Evolutionary conservation across 2,113 vertebrate species (phyloP).

Genomic region (Myanophis thanlyinensis): DNA sequence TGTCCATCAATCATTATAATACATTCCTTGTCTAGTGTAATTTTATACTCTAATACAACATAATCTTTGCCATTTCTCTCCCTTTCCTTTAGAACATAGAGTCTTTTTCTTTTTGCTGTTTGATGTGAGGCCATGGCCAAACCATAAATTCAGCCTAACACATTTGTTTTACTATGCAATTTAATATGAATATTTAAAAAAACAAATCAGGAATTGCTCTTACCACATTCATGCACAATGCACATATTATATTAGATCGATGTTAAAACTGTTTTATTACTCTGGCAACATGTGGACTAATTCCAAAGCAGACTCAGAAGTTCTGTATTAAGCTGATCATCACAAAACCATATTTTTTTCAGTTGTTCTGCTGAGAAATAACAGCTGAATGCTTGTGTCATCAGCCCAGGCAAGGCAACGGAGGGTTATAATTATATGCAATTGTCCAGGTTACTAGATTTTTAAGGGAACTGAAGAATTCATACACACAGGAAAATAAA

Average conservation of each 20-base stretch:
- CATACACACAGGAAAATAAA: background rate
- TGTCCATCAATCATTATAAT: background rate
- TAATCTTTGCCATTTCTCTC: background rate
- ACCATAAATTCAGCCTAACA: background rate
- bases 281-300: background rate
- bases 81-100: background rate
- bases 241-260: background rate
- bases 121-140: background rate
- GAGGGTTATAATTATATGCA: background rate
- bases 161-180: background rate
- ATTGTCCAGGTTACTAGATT: background rate
- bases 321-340: background rate
- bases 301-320: background rate
- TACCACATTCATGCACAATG: background rate
- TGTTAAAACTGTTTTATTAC: background rate
- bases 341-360: background rate
- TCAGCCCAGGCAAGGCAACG: background rate
- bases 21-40: background rate
- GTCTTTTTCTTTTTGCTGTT: background rate
- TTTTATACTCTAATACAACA: background rate
- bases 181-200: background rate
- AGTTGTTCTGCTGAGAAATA: background rate
- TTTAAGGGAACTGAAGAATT: background rate
- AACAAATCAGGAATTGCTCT: background rate
- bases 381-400: background rate